Evolutionary conservation across 1,140 invertebrate species (phyloP), one percentile per base, ranked within the genome.

Genomic region (Nasonia vitripennis): DNA sequence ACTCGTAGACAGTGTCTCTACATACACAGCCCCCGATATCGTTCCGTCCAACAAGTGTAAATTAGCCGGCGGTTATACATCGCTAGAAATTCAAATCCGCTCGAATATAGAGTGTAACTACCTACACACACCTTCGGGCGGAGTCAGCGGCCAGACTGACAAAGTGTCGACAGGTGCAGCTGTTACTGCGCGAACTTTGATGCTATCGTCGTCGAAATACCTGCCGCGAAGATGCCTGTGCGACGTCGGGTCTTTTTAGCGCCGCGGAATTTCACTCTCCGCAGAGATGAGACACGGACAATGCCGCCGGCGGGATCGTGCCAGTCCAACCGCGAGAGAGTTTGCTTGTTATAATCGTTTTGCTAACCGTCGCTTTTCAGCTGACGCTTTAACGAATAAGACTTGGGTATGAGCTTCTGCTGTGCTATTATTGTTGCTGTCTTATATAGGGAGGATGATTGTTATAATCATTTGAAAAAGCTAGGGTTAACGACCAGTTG

Each of bases 101-200:
- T 27, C 55, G 55, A 55, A 48, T 48, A 10, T 48, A 48, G 45
- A 14, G 48, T 67, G 6, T 67, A 20, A 23, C 14, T 27, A 27
- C 27, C 27, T 27, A 37, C 34, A 37, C n/a, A 67, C n/a, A 67
- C 62, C 68, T n/a, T 71, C 23, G 11, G 17, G 5, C 45, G 31
- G 37, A 23, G 45, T 37, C 34, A 37, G 34, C 34, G 6, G 41
- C 10, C 41, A 74, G 27, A 67, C 62, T 80, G 78, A 80, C 78
- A 45, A 45, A 80, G 78, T 70, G 78, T 80, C 62, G 78, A 68
- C 78, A 80, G 78, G 78, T 80, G 78, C 78, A 45, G 41, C 41
- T 45, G 41, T 9, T 10, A 1, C 41, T 45, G 7, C 9, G 7
- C 7, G 41, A 62, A 62, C 55, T 62, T 51, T 51, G 48, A 51